Evolutionary conservation across 2,113 vertebrate species (phyloP).

Genomic region (Ibidorhyncha struthersii): DNA sequence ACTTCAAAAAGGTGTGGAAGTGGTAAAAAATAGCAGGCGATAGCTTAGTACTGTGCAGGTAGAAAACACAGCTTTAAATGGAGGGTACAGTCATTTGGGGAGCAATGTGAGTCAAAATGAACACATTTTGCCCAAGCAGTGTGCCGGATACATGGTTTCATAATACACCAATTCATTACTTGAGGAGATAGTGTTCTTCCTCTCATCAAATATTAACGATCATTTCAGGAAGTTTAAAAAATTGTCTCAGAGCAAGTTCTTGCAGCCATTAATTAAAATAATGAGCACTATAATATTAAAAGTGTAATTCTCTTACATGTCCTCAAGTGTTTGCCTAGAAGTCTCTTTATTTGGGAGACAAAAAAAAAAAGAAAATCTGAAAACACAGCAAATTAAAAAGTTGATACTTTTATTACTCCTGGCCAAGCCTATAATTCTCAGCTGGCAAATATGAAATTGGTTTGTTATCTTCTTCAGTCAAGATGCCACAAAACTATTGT

Average conservation of each 20-base stretch:
- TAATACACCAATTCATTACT: conserved; percentile 64
- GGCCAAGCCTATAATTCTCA: conserved; percentile 49
- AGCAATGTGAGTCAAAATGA: neutral
- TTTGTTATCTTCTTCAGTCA: conserved; percentile 35
- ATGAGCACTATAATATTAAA: conserved; percentile 75
- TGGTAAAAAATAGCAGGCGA: neutral
- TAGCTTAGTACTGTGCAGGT: neutral
- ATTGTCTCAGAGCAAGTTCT: conserved; percentile 74
- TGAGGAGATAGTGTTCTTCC: conserved; percentile 68
- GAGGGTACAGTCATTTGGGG: neutral
- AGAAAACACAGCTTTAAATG: neutral
- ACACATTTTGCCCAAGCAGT: conserved; percentile 15
- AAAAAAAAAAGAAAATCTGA: conserved; percentile 42
- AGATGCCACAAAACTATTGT: neutral
- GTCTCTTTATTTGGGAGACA: conserved; percentile 48
- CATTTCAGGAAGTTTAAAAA: conserved; percentile 75
- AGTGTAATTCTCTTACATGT: conserved; percentile 74
- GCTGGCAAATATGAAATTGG: conserved; percentile 36
- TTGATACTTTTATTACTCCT: conserved; percentile 63
- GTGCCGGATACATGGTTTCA: neutral
- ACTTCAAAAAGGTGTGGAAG: neutral
- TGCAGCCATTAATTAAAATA: conserved; percentile 77
- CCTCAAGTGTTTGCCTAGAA: conserved; percentile 73
- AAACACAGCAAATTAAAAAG: conserved; percentile 74
- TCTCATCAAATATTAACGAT: conserved; percentile 76